A percentile compares a stretch with the other conserved stretches of the same genome.
Conservation (phyloP, 1,140 invertebrate species). For the Nomia melanderi region DNA sequence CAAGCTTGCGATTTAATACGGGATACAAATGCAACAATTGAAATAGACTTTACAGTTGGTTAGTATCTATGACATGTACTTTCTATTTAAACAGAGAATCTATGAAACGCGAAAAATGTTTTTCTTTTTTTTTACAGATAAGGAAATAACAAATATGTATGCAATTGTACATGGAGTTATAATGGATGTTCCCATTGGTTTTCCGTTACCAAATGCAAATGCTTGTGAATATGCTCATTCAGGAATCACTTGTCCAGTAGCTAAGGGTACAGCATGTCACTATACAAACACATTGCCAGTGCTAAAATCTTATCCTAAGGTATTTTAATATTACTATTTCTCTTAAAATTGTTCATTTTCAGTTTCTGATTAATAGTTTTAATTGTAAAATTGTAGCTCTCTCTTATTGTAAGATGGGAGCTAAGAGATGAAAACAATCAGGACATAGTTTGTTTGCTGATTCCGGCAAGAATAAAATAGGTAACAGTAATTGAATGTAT, state of each 20-base stretch:
- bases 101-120: neutral
- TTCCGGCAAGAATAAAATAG: constrained; percentile 80
- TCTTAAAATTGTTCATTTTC: neutral
- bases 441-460: constrained; percentile 85
- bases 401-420: constrained; percentile 87
- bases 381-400: constrained; percentile 76
- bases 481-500: neutral
- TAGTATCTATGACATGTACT: neutral
- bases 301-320: constrained; percentile 83
- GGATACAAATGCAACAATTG: constrained; percentile 83
- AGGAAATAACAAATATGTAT: constrained; percentile 77
- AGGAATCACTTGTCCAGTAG: constrained; percentile 86
- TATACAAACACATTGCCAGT: constrained; percentile 85
- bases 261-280: constrained; percentile 80
- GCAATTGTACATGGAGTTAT: constrained; percentile 87
- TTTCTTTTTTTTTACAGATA: constrained; percentile 76
- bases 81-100: neutral
- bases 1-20: constrained; percentile 81
- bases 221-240: constrained; percentile 83
- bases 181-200: constrained; percentile 86
- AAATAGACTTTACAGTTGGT: constrained; percentile 83
- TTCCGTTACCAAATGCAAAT: constrained; percentile 85
- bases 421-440: constrained; percentile 82
- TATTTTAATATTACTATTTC: constrained; percentile 26
- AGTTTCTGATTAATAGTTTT: neutral